These are phyloP conservation scores for Pristionchus fissidentatus DNA, from an alignment of 2,888 invertebrate species.

Conservation along the genomic window DNA sequence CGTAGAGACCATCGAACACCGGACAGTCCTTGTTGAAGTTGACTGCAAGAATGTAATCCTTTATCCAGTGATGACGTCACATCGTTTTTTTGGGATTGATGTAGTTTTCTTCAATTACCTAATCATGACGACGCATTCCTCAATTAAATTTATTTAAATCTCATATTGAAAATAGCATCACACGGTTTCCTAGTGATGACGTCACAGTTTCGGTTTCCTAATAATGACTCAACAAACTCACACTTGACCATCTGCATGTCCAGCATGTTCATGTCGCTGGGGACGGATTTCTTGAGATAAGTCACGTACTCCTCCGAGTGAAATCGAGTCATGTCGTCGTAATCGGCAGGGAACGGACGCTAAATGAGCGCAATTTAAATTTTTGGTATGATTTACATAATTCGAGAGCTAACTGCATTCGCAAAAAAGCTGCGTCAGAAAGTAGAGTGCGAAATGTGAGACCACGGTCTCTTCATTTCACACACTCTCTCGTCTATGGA, in stretches of 20 bases:
- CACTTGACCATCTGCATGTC: slow-evolving; percentile 2
- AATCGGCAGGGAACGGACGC: neutral
- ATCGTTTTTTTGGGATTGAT: neutral
- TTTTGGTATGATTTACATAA: neutral
- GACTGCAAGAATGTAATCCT: slow-evolving; percentile 73
- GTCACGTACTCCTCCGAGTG: neutral
- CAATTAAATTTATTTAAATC: neutral
- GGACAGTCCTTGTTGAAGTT: slow-evolving; percentile 99
- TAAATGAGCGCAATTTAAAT: neutral
- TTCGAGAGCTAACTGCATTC: too few species aligned
- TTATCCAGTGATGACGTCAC: neutral
- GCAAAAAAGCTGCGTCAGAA: too few species aligned
- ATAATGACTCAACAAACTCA: neutral
- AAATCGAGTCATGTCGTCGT: neutral
- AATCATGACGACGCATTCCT: neutral
- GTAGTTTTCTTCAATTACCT: too few species aligned
- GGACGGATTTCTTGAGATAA: neutral
- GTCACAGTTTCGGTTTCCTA: neutral
- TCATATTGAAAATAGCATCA: neutral
- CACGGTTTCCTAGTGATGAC: neutral
- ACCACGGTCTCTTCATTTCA: too few species aligned
- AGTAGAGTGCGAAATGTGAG: too few species aligned
- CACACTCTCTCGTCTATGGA: too few species aligned
- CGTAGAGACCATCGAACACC: slow-evolving; percentile 98
- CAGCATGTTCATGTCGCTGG: neutral